These are phyloP conservation scores for Falco cherrug DNA, from an alignment of 2,797 vertebrate genomes.

Conservation along the genomic window DNA sequence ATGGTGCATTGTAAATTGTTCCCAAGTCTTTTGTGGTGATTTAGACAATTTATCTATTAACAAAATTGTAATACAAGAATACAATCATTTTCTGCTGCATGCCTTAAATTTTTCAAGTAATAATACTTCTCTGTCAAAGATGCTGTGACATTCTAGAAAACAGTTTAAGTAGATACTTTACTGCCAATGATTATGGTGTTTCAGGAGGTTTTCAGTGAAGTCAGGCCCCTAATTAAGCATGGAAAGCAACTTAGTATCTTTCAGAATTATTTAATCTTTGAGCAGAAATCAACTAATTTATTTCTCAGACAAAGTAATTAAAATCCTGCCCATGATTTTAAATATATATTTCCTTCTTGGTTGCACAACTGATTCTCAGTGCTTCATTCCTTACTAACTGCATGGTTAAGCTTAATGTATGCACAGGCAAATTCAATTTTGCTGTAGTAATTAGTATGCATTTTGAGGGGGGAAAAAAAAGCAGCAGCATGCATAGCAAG, in stretches of 20 bases:
- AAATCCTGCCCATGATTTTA: neutral
- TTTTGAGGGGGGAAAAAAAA: neutral
- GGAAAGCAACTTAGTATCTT: neutral
- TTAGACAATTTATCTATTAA: neutral
- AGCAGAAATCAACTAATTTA: neutral
- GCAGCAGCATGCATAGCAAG: neutral
- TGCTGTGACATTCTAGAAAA: neutral
- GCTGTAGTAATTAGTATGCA: slow-evolving; percentile 4
- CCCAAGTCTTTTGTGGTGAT: neutral
- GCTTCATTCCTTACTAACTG: neutral
- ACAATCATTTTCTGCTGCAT: neutral
- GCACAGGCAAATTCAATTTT: slow-evolving; percentile 41
- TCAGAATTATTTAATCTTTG: neutral
- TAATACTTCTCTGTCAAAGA: neutral
- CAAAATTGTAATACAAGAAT: neutral
- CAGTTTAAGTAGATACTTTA: neutral
- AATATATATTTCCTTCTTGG: neutral
- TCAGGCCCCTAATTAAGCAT: neutral
- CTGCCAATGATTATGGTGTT: neutral
- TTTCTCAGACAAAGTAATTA: slow-evolving; percentile 1
- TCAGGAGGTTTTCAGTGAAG: neutral
- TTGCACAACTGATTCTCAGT: neutral
- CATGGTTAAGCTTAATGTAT: neutral
- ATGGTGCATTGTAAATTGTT: neutral
- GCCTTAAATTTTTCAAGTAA: neutral